Evolutionary conservation across 1,140 invertebrate genomes (phyloP).

Genomic region (Bicyclus anynana): DNA sequence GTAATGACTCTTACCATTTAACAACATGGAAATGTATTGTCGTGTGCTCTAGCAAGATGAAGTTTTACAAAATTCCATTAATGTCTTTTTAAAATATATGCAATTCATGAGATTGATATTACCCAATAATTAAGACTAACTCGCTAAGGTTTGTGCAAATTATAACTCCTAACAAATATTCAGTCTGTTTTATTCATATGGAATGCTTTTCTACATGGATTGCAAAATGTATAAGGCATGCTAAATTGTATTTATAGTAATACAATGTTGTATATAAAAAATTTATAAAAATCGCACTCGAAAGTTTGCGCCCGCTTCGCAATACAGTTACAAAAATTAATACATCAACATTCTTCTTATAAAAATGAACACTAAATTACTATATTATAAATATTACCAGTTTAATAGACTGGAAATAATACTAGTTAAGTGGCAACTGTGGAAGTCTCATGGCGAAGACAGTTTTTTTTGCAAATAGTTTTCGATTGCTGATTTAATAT

Average conservation of each 20-base stretch:
- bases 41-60: too few relatives aligned
- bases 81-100: too few relatives aligned
- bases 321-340: neutral
- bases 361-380: neutral
- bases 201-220: conserved; percentile 17
- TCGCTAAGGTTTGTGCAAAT: neutral
- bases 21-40: too few relatives aligned
- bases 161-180: conserved; percentile 5
- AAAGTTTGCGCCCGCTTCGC: neutral
- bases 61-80: too few relatives aligned
- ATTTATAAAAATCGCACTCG: neutral
- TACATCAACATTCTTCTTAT: neutral
- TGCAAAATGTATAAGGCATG: conserved; percentile 16
- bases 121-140: neutral
- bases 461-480: neutral
- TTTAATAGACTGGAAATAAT: neutral
- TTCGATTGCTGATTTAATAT: neutral
- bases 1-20: too few relatives aligned
- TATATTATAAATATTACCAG: neutral
- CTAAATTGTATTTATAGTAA: conserved; percentile 9
- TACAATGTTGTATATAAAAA: conserved; percentile 5
- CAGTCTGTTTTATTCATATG: conserved; percentile 21
- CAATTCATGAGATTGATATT: too few relatives aligned
- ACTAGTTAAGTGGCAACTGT: neutral
- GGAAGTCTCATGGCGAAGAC: neutral